Conservation (phyloP, 2,797 vertebrate species). For the Sternarchorhynchus goeldii region DNA sequence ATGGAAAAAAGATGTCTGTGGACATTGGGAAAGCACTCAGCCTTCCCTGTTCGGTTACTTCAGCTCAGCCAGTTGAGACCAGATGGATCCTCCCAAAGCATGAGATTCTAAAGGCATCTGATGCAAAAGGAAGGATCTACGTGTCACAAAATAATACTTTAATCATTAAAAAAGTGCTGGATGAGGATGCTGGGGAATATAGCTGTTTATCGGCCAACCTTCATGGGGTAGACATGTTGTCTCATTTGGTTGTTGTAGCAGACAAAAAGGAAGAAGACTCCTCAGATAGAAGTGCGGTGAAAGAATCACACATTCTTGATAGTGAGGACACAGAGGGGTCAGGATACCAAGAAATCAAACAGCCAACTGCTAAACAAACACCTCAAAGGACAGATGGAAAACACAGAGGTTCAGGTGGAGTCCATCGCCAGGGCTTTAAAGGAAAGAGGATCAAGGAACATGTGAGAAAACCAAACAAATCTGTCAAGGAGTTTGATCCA, state of each 20-base stretch:
- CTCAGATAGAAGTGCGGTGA: conserved; percentile 49
- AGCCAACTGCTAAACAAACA: conserved; percentile 62
- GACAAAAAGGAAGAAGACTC: conserved; percentile 56
- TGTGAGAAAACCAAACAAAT: conserved; percentile 72
- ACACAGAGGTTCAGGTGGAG: conserved; percentile 55
- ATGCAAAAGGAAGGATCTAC: conserved; percentile 64
- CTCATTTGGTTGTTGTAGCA: conserved; percentile 72
- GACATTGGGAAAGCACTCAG: conserved; percentile 65
- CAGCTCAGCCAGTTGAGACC: conserved; percentile 70
- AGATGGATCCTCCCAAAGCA: conserved; percentile 77
- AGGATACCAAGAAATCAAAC: conserved; percentile 71
- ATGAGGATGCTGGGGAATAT: conserved; percentile 77
- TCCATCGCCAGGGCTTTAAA: conserved; percentile 57
- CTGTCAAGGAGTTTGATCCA: conserved; percentile 74
- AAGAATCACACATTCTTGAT: conserved; percentile 45
- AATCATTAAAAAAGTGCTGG: conserved; percentile 64
- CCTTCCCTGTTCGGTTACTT: conserved; percentile 74
- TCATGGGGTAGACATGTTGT: conserved; percentile 78
- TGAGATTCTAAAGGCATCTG: conserved; percentile 68
- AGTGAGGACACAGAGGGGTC: conserved; percentile 65
- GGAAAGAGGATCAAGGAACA: conserved; percentile 65
- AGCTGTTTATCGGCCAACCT: conserved; percentile 78
- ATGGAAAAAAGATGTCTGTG: conserved; percentile 72
- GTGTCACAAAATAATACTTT: conserved; percentile 76
- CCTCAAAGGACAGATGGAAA: conserved; percentile 61